Conservation (phyloP, 1,140 invertebrate genomes). For the Arctopsyche grandis region DNA sequence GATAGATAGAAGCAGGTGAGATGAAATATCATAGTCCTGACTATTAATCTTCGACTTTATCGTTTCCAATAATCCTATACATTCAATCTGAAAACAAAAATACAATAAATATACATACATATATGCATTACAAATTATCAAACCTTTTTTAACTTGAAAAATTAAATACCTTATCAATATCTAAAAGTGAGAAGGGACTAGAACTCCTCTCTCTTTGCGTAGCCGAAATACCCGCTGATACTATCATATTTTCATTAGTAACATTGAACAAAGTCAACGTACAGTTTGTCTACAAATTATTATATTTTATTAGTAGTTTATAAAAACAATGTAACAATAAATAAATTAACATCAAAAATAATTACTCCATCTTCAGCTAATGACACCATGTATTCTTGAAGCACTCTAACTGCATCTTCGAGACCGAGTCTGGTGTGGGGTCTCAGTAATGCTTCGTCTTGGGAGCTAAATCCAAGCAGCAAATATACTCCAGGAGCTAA, state of each 20-base stretch:
- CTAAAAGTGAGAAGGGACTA: slow-evolving; percentile 68
- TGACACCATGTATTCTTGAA: slow-evolving; percentile 79
- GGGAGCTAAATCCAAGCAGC: slow-evolving; percentile 87
- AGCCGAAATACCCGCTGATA: slow-evolving; percentile 80
- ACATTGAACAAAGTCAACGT: slow-evolving; percentile 84
- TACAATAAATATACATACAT: not conserved
- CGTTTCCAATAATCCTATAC: slow-evolving; percentile 80
- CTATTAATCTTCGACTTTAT: slow-evolving; percentile 86
- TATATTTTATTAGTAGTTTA: not conserved
- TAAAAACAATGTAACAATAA: not conserved
- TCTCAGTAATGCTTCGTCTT: slow-evolving; percentile 83
- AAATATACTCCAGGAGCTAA: slow-evolving; percentile 85
- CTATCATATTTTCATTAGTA: slow-evolving; percentile 87
- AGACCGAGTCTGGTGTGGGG: slow-evolving; percentile 82
- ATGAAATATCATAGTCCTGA: slow-evolving; percentile 83
- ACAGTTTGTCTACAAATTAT: slow-evolving; percentile 77
- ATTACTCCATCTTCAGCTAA: slow-evolving; percentile 77
- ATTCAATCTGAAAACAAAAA: slow-evolving; percentile 77
- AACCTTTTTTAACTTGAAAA: not conserved
- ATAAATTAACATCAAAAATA: not conserved
- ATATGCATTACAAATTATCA: no score
- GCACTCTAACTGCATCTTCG: slow-evolving; percentile 79
- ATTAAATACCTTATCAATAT: slow-evolving; percentile 74
- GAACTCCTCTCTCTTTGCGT: slow-evolving; percentile 69
- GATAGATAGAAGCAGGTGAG: slow-evolving; percentile 85